Conservation (phyloP, 2,113 vertebrate species). For the Acrocephalus arundinaceus region DNA sequence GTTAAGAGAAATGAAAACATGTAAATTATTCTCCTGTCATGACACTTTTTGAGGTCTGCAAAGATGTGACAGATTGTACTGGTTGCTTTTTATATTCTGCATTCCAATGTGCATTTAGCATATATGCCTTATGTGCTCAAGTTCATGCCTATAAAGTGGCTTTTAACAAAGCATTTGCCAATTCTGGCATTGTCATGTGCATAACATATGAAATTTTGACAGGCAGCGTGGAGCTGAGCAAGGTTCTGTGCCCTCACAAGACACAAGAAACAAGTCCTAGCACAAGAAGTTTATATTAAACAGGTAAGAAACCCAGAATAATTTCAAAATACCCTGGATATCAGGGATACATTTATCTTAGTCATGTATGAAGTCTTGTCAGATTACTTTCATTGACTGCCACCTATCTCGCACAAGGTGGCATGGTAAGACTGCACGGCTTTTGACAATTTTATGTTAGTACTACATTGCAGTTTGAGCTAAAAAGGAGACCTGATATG, state of each 20-base stretch:
- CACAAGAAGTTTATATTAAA: neutral
- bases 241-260: neutral
- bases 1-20: neutral
- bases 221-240: neutral
- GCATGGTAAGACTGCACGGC: neutral
- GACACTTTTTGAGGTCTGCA: neutral
- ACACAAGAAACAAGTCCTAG: neutral
- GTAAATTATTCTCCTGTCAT: neutral
- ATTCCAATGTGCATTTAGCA: neutral
- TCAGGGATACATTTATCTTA: neutral
- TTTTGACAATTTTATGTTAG: neutral
- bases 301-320: neutral
- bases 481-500: neutral
- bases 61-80: constrained; percentile 6
- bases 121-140: neutral
- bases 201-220: neutral
- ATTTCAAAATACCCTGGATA: neutral
- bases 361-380: neutral
- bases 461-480: neutral
- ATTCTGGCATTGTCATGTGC: neutral
- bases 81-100: neutral
- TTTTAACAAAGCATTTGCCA: neutral
- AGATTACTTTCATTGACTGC: neutral
- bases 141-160: neutral
- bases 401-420: neutral